Base-by-base conservation (phyloP, 53 echinoderm and acorn worm genomes). In the Henricia sp. region DNA sequence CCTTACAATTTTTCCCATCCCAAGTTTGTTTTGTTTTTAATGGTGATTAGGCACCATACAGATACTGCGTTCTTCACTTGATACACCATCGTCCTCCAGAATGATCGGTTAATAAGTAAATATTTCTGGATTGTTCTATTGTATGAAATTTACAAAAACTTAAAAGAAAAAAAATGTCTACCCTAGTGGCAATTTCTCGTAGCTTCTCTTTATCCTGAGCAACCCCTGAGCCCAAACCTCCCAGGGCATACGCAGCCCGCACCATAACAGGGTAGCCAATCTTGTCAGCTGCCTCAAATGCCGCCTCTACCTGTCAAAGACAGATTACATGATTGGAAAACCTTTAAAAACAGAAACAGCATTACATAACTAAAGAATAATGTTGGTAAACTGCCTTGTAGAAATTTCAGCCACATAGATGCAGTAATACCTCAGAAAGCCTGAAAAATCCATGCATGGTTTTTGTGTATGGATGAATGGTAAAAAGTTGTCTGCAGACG, bases 231-330 rank as follows among this genome's bases (percentile, higher is more conserved):
- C 96, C 96, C 51, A 96, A 70, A 1, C 96, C 96, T 42, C 96
- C 96, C 5, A 96, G 82, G 27, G 96, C 96, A 67, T 96, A 96
- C 0, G 96, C 96, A 41, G 96, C 96, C 64, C 96, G 52, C 54
- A 96, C 85, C 96, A 96, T 96, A 42, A 96, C 96, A 16, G 96
- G 96, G 62, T 96, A 96, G 46, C 94, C 92, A 56, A 96, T 94
- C 88, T 96, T 74, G 4, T 77, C 68, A 5, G 92, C 96, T 35
- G 96, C 96, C 40, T 85, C 90, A 25, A 90, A 52, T 3, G 96
- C 96, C 88, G 64, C 92, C 26, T 73, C 72, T 29, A 96, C 91
- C 96, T 96, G 19, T 9, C 23, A 21, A 19, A 19, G 9, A 56
- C 23, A 16, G 9, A 28, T 20, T 56, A 2, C 23, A 28, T 6